Evolutionary conservation across 2,888 invertebrate species (phyloP).

Genomic region (Drosophila recens): DNA sequence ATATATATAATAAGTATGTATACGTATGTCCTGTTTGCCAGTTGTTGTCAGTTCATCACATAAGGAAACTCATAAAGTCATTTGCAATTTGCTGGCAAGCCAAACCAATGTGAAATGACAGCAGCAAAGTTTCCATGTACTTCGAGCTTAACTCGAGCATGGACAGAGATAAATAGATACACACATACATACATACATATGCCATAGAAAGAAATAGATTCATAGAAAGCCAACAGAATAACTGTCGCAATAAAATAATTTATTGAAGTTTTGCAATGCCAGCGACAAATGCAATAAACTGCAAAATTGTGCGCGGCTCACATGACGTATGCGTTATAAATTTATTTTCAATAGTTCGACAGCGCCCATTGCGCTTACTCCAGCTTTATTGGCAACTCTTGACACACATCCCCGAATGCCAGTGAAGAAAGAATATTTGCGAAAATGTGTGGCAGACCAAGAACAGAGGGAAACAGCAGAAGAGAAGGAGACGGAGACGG

Average conservation of each 20-base stretch:
- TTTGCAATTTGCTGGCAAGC: slow-evolving; percentile 73
- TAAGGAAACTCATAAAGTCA: slow-evolving; percentile 72
- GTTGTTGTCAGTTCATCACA: slow-evolving; percentile 32
- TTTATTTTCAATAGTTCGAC: slow-evolving; percentile 73
- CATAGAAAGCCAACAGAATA: slow-evolving; percentile 69
- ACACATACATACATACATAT: slow-evolving; percentile 3
- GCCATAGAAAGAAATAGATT: slow-evolving; percentile 46
- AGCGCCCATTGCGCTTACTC: slow-evolving; percentile 27
- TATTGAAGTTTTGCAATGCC: slow-evolving; percentile 80
- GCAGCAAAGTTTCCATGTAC: slow-evolving; percentile 30
- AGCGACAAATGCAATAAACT: slow-evolving; percentile 79
- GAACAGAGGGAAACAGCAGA: slow-evolving; percentile 31
- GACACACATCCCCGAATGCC: slow-evolving; percentile 68
- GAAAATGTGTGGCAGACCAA: slow-evolving; percentile 44
- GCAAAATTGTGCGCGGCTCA: slow-evolving; percentile 48
- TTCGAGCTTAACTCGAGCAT: slow-evolving; percentile 12
- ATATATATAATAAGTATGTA: background rate
- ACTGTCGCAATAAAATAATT: slow-evolving; percentile 83
- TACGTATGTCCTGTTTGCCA: slow-evolving; percentile 1
- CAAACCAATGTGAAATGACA: slow-evolving; percentile 63
- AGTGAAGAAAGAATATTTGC: slow-evolving; percentile 33
- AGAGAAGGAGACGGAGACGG: slow-evolving; percentile 15
- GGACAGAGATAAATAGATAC: slow-evolving; percentile 23
- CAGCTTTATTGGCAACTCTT: slow-evolving; percentile 71
- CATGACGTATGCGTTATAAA: slow-evolving; percentile 80